phyloP scores from a whole-genome alignment of 1,140 invertebrate species.

The Whitmania pigra region DNA sequence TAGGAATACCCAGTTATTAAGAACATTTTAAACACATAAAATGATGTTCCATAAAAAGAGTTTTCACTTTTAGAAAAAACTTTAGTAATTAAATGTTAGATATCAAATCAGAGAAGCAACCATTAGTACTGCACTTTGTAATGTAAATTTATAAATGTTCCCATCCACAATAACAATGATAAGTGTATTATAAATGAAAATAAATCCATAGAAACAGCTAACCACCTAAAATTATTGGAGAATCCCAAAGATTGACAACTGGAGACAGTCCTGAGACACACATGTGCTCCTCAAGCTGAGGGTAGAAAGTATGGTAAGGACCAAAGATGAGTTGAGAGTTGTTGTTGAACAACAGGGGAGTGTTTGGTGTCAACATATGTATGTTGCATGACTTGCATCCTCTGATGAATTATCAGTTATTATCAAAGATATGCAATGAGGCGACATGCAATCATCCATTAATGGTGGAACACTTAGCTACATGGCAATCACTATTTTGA shows the following conservation, averaged over 20 bases:
- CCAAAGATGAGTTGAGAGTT: slow-evolving; percentile 38
- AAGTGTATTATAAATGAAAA: background rate
- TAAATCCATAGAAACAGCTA: background rate
- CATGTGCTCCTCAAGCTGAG: slow-evolving; percentile 39
- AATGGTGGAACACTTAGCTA: no score
- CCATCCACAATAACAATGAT: background rate
- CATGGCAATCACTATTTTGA: no score
- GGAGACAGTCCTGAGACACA: slow-evolving; percentile 29
- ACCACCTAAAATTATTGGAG: slow-evolving; percentile 37
- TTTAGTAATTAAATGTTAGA: no score
- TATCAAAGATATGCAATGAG: background rate
- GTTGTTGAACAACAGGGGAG: slow-evolving; percentile 37
- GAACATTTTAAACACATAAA: no score
- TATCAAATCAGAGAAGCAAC: no score
- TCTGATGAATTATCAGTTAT: slow-evolving; percentile 27
- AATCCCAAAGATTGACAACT: slow-evolving; percentile 38
- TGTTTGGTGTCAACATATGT: slow-evolving; percentile 39
- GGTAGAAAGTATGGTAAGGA: slow-evolving; percentile 41
- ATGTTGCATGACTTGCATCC: slow-evolving; percentile 36
- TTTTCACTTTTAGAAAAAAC: no score
- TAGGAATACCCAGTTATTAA: no score
- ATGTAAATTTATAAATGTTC: background rate
- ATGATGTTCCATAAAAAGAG: no score
- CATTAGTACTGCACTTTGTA: no score
- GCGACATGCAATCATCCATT: background rate